Conservation (phyloP, 2,113 vertebrate genomes). For the Microcebus ravelobensis region DNA sequence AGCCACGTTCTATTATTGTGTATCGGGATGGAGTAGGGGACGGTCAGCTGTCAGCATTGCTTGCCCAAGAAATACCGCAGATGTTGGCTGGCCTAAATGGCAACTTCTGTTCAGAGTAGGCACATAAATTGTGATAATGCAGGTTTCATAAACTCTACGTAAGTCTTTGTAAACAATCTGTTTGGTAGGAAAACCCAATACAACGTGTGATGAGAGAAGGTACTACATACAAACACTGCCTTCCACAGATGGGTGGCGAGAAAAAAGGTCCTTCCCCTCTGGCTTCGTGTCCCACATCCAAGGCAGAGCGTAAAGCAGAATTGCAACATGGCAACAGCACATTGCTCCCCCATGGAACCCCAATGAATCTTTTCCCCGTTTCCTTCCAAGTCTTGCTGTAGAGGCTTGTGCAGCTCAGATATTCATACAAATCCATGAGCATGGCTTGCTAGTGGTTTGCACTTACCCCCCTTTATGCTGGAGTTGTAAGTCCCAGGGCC, state of each 20-base stretch:
- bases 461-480: not conserved
- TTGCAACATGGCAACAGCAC: no score
- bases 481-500: not conserved
- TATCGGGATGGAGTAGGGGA: constrained; percentile 59
- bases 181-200: not conserved
- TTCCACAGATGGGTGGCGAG: not conserved
- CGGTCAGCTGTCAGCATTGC: constrained; percentile 15
- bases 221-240: not conserved
- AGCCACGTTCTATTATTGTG: not conserved
- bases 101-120: not conserved
- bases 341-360: not conserved
- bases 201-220: not conserved
- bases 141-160: not conserved
- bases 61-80: constrained; percentile 4
- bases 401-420: not conserved
- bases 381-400: not conserved
- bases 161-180: not conserved
- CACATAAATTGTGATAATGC: no score
- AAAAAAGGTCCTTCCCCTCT: not conserved
- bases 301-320: no score
- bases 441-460: not conserved
- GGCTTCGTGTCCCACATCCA: no score
- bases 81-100: not conserved
- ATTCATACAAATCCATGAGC: not conserved
- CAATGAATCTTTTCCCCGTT: no score